Evolutionary conservation across 2,888 invertebrate genomes (phyloP), one percentile per base, ranked within the genome.

Genomic region (Trichopria drosophilae): DNA sequence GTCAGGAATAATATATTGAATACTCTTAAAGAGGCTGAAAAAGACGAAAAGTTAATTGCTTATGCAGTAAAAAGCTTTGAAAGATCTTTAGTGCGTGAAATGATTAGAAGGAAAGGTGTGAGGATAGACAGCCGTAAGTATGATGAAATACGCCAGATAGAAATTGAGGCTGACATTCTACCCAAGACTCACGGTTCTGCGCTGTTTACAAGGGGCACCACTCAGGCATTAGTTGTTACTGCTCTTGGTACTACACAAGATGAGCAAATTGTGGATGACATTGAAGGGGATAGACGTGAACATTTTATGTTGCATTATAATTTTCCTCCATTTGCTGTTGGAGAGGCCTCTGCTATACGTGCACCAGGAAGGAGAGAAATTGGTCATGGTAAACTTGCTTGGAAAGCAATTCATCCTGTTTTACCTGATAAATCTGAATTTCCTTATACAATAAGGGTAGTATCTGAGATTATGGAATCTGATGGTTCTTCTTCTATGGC

Each of bases 401-500:
- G 32, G 29, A 29, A 32, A 22, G 37, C 46, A 22, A 23, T 46
- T 31, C 37, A 46, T 31, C 32, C 46, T 28, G 45, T 45, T 29
- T 29, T 45, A 20, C 45, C 45, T 10, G 29, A 26, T 37, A 45
- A 45, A 45, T 19, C 28, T 29, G 37, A 37, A 29, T 45, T 45
- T 9, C 29, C 37, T 37, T 45, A 45, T 45, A 37, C 45, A 37
- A 45, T 45, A 28, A 45, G 45, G 31, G 28, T 45, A 29, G 45
- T 45, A 9, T 36, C 45, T 9, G 45, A 45, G 31, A 37, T 37
- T 37, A 20, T 10, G 12, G 50, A 43, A 32, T 50, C 50, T 34
- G 26, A 50, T 50, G 50, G 50, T 19, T 43, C 43, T 39, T 40
- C 50, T 43, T 50, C 50, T 23, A 40, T 40, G 40, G 50, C 50